phyloP scores from a whole-genome alignment of 2,797 vertebrate species.

The Poecilia wingei region DNA sequence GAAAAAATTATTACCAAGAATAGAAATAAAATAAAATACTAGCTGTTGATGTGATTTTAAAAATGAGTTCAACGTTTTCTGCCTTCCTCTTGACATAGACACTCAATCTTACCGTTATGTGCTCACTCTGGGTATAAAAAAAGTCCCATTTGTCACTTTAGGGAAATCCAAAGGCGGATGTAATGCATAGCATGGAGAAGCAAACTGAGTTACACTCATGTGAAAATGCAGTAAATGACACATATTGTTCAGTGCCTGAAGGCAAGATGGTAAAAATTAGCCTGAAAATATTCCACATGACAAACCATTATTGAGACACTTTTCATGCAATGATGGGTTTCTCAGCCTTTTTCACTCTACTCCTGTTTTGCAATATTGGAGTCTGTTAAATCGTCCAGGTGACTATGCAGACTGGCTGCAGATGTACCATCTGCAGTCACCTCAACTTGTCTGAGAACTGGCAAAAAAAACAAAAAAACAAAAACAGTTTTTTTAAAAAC shows the following conservation, averaged over 20 bases:
- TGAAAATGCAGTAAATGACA: constrained; percentile 40
- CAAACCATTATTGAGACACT: constrained; percentile 60
- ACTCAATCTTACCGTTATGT: constrained; percentile 42
- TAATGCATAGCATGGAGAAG: constrained; percentile 13
- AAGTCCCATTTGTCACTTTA: constrained; percentile 36
- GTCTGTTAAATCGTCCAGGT: constrained; percentile 52
- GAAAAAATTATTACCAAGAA: neutral
- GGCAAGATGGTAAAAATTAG: constrained; percentile 33
- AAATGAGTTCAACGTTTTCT: neutral
- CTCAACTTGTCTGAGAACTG: constrained; percentile 37
- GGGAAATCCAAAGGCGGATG: constrained; percentile 39
- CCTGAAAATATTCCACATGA: constrained; percentile 49
- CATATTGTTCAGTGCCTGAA: constrained; percentile 22
- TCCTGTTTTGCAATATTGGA: constrained; percentile 54
- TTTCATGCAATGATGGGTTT: constrained; percentile 62
- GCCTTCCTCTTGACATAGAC: constrained; percentile 34
- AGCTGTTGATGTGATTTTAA: neutral
- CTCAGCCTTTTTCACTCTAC: constrained; percentile 45
- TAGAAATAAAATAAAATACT: neutral
- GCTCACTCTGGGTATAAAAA: constrained; percentile 25
- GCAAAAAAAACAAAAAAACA: constrained; percentile 11
- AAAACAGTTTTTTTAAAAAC: constrained; percentile 14
- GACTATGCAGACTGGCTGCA: constrained; percentile 57
- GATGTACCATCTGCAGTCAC: constrained; percentile 65
- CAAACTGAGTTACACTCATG: constrained; percentile 46